phyloP scores from a whole-genome alignment of 2,113 vertebrate species.

The Upupa epops region DNA sequence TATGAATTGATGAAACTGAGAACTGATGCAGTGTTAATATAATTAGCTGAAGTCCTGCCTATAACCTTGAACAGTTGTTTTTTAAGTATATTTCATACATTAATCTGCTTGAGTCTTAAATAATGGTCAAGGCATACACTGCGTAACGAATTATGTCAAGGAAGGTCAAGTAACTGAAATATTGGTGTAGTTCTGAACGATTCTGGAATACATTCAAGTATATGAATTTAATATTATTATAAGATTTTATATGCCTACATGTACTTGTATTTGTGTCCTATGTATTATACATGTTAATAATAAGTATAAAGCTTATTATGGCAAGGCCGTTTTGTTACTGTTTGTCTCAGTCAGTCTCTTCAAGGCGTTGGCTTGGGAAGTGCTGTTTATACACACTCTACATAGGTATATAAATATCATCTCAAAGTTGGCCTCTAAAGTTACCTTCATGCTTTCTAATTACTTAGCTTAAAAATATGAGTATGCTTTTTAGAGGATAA shows the following conservation, averaged over 20 bases:
- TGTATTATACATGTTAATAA: too few relatives aligned
- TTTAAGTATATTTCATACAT: not conserved
- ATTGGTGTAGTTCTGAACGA: not conserved
- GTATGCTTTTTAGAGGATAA: not conserved
- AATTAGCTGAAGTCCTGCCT: not conserved
- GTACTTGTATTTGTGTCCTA: too few relatives aligned
- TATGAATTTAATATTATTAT: too few relatives aligned
- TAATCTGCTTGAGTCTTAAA: not conserved
- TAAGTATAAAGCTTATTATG: not conserved
- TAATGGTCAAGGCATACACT: not conserved
- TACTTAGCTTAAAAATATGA: not conserved
- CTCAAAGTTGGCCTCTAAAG: not conserved
- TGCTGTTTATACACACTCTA: not conserved
- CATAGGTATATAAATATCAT: not conserved
- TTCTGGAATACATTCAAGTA: not conserved
- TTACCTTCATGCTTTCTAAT: not conserved
- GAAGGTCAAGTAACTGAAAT: not conserved
- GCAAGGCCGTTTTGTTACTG: not conserved
- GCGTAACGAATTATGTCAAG: not conserved
- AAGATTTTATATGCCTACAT: too few relatives aligned
- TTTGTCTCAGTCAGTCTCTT: not conserved
- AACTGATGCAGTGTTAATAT: not conserved
- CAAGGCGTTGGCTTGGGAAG: not conserved
- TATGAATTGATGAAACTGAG: not conserved
- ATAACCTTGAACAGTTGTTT: not conserved